Evolutionary conservation across 2,797 vertebrate genomes (phyloP), one percentile per base, ranked within the genome.

Genomic region (Acipenser oxyrinchus): DNA sequence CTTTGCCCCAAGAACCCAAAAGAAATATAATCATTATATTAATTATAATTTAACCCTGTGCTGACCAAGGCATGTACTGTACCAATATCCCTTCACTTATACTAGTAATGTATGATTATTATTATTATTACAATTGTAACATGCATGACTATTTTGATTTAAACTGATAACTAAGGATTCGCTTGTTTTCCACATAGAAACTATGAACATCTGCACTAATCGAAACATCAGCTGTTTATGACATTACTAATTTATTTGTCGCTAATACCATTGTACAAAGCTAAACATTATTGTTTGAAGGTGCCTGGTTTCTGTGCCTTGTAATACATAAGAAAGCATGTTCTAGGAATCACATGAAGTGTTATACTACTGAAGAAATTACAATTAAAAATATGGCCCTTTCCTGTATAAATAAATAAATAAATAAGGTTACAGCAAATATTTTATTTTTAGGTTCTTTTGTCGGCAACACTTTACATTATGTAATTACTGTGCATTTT

Each of bases 161-260:
- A 18, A 18, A 18, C 18, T 18, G 18, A 18, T 2, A 18, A 18
- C 18, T 1, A 18, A 18, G 18, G 18, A 18, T 12, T 58, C 1
- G 7, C 13, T 58, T 58, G 8, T 58, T 58, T 12, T 58, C 11
- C 55, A 58, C 11, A 58, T 12, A 58, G 10, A 63, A 83, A 77
- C 82, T 81, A 18, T 18, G 18, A 88, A 86, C 89, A 90, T 89
- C 87, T 91, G 88, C 81, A 86, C 83, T 87, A 89, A 90, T 89
- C 88, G 87, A 87, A 88, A 88, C 87, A 82, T 81, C 81, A 81
- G 79, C 82, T 78, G 86, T 85, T 88, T 83, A 82, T 86, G 82
- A 86, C 83, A 70, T 75, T 69, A 84, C 87, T 89, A 88, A 90
- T 87, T 87, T 75, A 76, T 79, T 13, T 72, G 23, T 15, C 68